phyloP scores from a whole-genome alignment of 2,888 invertebrate species.

The Chloroclysta siterata region DNA sequence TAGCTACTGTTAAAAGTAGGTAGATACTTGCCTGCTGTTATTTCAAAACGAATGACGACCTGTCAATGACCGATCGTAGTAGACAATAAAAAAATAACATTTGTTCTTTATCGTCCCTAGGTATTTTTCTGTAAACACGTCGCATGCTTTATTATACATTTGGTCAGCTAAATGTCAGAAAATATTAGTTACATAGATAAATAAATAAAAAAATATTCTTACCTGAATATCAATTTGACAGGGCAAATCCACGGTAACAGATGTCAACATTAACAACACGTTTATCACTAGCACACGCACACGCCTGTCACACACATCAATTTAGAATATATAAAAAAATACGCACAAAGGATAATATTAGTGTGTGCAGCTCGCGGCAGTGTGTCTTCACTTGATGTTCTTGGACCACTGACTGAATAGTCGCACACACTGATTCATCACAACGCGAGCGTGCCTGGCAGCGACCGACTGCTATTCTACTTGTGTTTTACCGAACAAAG shows the following conservation, averaged over 20 bases:
- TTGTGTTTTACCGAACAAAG: constrained; percentile 66
- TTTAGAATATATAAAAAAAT: constrained; percentile 37
- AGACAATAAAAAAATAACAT: too few relatives aligned
- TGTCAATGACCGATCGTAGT: too few relatives aligned
- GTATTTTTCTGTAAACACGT: too few relatives aligned
- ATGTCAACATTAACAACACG: constrained; percentile 42
- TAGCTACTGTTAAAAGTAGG: too few relatives aligned
- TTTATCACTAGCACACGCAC: constrained; percentile 50
- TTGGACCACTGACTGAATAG: constrained; percentile 33
- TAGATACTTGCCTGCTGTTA: background rate
- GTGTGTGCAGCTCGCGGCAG: constrained; percentile 46
- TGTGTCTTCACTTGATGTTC: constrained; percentile 34
- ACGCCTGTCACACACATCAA: constrained; percentile 53
- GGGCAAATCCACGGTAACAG: constrained; percentile 51
- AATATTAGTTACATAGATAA: background rate
- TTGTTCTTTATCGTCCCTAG: too few relatives aligned
- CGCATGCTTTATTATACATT: too few relatives aligned
- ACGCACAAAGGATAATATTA: constrained; percentile 56
- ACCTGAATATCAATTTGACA: constrained; percentile 50
- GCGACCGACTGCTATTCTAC: constrained; percentile 37
- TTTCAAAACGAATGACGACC: too few relatives aligned
- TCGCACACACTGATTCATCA: constrained; percentile 51
- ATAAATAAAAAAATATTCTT: constrained; percentile 20
- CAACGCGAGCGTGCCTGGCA: constrained; percentile 47
- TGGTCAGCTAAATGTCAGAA: too few relatives aligned